Evolutionary conservation across 1,140 invertebrate genomes (phyloP).

Genomic region (Hylyphantes graminicola): DNA sequence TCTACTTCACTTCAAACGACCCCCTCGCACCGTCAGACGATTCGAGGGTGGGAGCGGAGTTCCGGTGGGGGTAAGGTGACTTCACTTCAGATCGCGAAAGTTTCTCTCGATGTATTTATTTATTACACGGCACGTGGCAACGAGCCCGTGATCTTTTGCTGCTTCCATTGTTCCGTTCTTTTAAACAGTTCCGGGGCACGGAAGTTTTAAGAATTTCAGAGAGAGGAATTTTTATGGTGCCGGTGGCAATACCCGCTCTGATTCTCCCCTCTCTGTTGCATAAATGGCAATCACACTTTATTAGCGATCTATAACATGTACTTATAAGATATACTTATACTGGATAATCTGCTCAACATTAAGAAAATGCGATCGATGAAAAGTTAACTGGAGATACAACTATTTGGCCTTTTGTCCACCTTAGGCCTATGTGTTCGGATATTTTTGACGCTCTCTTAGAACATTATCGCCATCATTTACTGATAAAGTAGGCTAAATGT

Average conservation of each 20-base stretch:
- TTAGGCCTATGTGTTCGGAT: too few species aligned
- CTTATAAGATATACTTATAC: too few species aligned
- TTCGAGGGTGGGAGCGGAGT: constrained; percentile 18
- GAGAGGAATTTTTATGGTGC: constrained; percentile 50
- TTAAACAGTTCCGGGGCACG: constrained; percentile 55
- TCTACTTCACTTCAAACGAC: constrained; percentile 50
- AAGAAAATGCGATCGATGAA: too few species aligned
- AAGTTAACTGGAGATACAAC: too few species aligned
- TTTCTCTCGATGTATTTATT: constrained; percentile 56
- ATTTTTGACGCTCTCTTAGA: too few species aligned
- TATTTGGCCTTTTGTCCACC: too few species aligned
- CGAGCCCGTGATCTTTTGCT: constrained; percentile 19
- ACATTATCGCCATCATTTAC: too few species aligned
- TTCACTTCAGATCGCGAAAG: constrained; percentile 14
- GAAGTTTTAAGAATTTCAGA: constrained; percentile 55
- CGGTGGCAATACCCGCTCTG: not conserved
- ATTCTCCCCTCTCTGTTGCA: too few species aligned
- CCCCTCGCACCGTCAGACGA: constrained; percentile 25
- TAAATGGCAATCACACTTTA: too few species aligned
- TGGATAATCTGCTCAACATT: too few species aligned
- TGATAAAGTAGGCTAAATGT: too few species aligned
- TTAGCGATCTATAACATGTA: too few species aligned
- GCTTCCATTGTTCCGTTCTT: constrained; percentile 24
- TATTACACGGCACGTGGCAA: constrained; percentile 55
- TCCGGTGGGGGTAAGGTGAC: constrained; percentile 53